A percentile compares a stretch with the other conserved stretches of the same genome.
Conservation (phyloP, 2,113 vertebrate genomes). For the Psilopsiagon aymara region DNA sequence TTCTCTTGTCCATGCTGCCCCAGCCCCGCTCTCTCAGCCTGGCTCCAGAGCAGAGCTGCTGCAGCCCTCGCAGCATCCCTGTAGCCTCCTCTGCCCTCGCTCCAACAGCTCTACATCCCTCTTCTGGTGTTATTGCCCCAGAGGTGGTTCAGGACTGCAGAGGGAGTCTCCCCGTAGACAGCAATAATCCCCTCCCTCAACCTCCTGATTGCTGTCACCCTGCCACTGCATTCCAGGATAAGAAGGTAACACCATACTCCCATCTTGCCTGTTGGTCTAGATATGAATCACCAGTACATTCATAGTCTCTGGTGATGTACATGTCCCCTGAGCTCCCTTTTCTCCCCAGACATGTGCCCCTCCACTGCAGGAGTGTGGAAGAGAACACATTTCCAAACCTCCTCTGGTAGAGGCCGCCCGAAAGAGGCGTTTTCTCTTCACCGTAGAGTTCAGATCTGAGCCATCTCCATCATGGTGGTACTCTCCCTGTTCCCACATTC, state of each 20-base stretch:
- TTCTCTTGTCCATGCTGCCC: no score
- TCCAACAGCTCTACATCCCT: background rate
- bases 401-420: background rate
- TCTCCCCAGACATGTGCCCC: background rate
- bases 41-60: no score
- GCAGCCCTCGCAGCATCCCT: no score
- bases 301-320: background rate
- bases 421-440: background rate
- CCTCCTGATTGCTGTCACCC: background rate
- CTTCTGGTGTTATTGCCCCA: background rate
- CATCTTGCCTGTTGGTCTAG: background rate
- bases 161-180: background rate
- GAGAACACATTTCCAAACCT: background rate
- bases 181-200: background rate
- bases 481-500: background rate
- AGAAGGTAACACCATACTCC: background rate
- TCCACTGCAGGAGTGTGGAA: background rate
- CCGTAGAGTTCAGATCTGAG: background rate
- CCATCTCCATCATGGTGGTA: background rate
- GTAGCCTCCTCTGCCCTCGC: background rate
- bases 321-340: accelerated
- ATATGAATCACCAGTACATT: background rate
- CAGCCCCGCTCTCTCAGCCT: no score
- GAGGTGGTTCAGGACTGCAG: background rate
- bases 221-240: no score